A percentile compares a stretch with the other conserved stretches of the same genome.
Conservation (phyloP, 2,113 vertebrate genomes). For the Hippocampus abdominalis region DNA sequence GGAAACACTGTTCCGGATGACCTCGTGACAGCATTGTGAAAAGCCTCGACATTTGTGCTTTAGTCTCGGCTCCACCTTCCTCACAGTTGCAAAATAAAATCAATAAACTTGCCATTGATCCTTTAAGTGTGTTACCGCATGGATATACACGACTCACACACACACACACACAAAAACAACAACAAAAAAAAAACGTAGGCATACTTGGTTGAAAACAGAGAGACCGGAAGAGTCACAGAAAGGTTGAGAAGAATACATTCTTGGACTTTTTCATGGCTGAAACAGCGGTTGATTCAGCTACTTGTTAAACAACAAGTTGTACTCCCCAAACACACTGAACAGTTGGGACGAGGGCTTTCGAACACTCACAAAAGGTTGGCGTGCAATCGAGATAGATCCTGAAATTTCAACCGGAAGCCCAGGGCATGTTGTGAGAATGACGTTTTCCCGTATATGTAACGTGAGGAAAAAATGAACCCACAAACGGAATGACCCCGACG, state of each 20-base stretch:
- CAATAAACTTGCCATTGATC: not conserved
- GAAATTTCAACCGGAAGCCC: too few species aligned
- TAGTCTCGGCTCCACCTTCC: not conserved
- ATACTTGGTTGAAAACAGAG: not conserved
- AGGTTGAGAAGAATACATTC: too few species aligned
- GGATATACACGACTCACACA: too few species aligned
- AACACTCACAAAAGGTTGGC: too few species aligned
- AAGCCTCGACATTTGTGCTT: not conserved
- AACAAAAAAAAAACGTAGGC: not conserved
- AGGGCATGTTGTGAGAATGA: not conserved
- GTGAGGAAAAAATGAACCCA: accelerated
- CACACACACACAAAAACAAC: too few species aligned
- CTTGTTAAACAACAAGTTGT: too few species aligned
- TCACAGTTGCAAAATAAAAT: not conserved
- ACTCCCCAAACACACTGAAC: too few species aligned
- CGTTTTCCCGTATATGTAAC: not conserved
- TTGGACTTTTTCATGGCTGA: too few species aligned
- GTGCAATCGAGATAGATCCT: too few species aligned
- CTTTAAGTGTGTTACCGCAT: not conserved
- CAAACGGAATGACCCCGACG: slow-evolving; percentile 28
- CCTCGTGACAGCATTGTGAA: not conserved
- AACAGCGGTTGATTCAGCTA: too few species aligned
- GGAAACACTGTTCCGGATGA: not conserved
- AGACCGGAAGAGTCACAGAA: too few species aligned
- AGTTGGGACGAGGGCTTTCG: too few species aligned